Conservation (phyloP, 2,888 invertebrate genomes). For the Yponomeuta plumbellus region DNA sequence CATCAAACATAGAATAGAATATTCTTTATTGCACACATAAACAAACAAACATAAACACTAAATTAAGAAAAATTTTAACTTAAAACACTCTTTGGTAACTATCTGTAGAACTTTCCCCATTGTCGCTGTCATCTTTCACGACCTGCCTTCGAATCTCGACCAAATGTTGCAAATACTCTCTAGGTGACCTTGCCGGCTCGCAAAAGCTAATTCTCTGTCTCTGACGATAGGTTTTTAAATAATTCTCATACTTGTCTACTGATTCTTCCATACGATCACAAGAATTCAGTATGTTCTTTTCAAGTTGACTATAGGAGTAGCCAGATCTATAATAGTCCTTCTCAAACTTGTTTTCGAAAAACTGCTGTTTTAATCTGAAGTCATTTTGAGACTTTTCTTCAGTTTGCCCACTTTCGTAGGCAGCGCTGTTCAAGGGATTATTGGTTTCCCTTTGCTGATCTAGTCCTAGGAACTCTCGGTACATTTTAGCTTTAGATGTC, state of each 20-base stretch:
- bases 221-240: slow-evolving; percentile 29
- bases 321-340: slow-evolving; percentile 22
- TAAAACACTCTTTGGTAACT: slow-evolving; percentile 25
- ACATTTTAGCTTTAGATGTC: slow-evolving; percentile 37
- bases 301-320: slow-evolving; percentile 35
- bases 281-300: slow-evolving; percentile 47
- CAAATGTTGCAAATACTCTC: slow-evolving; percentile 76
- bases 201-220: neutral
- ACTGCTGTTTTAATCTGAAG: slow-evolving; percentile 30
- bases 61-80: neutral
- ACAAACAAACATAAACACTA: too few relatives aligned
- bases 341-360: slow-evolving; percentile 33
- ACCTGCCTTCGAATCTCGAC: slow-evolving; percentile 73
- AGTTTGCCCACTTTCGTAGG: slow-evolving; percentile 28
- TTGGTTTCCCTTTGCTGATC: slow-evolving; percentile 26
- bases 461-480: slow-evolving; percentile 42
- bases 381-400: slow-evolving; percentile 27
- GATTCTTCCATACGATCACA: slow-evolving; percentile 50
- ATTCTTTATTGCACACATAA: too few relatives aligned
- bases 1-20: too few relatives aligned
- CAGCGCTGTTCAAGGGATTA: slow-evolving; percentile 24
- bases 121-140: slow-evolving; percentile 68
- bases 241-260: slow-evolving; percentile 48
- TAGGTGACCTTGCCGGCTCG: slow-evolving; percentile 51
- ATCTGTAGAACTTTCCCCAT: slow-evolving; percentile 29